Evolutionary conservation across 1,140 invertebrate genomes (phyloP).

Genomic region (Tetragnatha versicolor): DNA sequence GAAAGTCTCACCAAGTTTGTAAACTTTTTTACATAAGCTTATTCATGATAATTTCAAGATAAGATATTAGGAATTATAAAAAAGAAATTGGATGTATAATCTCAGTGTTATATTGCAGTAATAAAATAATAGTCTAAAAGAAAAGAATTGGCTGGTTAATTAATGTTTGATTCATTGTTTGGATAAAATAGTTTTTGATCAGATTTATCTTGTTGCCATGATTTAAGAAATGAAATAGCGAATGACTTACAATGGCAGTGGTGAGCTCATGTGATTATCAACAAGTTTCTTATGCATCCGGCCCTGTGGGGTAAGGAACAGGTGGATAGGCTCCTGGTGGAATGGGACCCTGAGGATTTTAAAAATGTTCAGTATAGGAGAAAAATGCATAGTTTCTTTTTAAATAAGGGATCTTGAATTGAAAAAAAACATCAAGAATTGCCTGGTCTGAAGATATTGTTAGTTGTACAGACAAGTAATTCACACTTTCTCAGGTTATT

Average conservation of each 20-base stretch:
- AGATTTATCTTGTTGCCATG: too few relatives aligned
- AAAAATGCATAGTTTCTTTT: not conserved
- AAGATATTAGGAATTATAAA: too few relatives aligned
- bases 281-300: not conserved
- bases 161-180: too few relatives aligned
- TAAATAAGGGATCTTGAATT: not conserved
- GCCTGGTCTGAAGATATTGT: not conserved
- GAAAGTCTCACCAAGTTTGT: too few relatives aligned
- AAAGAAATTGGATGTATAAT: too few relatives aligned
- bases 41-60: too few relatives aligned
- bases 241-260: conserved; percentile 34
- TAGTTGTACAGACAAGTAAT: not conserved
- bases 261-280: conserved; percentile 14
- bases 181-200: too few relatives aligned
- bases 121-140: too few relatives aligned
- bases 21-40: too few relatives aligned
- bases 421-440: not conserved
- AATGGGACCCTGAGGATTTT: conserved; percentile 9
- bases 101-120: too few relatives aligned
- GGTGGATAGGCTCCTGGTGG: conserved; percentile 38
- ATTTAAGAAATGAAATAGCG: too few relatives aligned
- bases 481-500: not conserved
- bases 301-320: conserved; percentile 29
- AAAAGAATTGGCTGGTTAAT: too few relatives aligned
- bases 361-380: not conserved